Evolutionary conservation across 2,113 vertebrate species (phyloP), one percentile per base, ranked within the genome.

Genomic region (Aegotheles bennettii): DNA sequence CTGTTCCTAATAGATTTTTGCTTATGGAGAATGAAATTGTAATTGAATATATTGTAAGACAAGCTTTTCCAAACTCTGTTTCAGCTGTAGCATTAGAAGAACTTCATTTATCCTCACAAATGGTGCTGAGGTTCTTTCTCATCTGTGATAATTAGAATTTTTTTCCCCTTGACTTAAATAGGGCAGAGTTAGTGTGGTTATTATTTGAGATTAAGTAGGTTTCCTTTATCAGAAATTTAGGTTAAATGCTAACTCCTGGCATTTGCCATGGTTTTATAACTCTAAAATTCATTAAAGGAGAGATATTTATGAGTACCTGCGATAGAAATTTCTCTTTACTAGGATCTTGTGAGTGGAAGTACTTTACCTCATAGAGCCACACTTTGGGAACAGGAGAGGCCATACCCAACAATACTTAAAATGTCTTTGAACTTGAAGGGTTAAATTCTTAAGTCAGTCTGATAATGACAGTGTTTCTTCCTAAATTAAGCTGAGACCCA

Each of bases 201-300:
- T 94, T 95, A 91, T 78, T 94, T 82, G 51, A 75, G 29, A 93
- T 54, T 78, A 91, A 82, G 47, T 42, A 47, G 33, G 17, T 89
- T 92, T 94, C 64, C 77, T 93, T 89, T 96, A 73, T 56, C 35
- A 59, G 69, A 87, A 94, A 87, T 89, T 67, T 82, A 84, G 81
- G 84, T 82, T 93, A 94, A 94, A 90, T 80, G 71, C 95, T 91
- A 84, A 74, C 76, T 87, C 73, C 35, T 91, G 54, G 42, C 33
- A 60, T 92, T 92, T 76, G 20, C 40, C 86, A 21, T 80, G 76
- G 68, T 63, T 90, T 93, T 88, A 54, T 86, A 90, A 86, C 35
- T 90, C 29, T 81, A 26, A 80, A 94, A 80, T 95, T 94, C 38
- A 89, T 90, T 92, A 70, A 70, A 84, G 29, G 40, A 48, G 16